Conservation (phyloP, 2,888 invertebrate species). For the Ophion ventricosus region DNA sequence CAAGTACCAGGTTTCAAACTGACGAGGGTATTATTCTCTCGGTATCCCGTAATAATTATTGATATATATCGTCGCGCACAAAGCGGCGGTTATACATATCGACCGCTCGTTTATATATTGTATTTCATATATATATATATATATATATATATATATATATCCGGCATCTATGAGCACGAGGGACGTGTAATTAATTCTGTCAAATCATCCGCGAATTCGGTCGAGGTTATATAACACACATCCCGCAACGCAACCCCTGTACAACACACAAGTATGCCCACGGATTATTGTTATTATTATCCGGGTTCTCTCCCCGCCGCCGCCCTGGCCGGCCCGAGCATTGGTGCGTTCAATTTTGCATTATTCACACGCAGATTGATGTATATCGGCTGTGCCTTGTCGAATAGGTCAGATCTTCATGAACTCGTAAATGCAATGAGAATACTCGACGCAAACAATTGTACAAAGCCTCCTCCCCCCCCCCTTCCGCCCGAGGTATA, state of each 20-base stretch:
- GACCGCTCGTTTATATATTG: background rate
- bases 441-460: background rate
- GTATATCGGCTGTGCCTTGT: background rate
- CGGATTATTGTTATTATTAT: conserved; percentile 8
- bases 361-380: conserved; percentile 12
- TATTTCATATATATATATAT: background rate
- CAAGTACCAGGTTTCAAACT: background rate
- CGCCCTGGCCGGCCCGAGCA: background rate
- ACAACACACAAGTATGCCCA: background rate
- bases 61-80: conserved; percentile 2
- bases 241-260: background rate
- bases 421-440: conserved; percentile 3
- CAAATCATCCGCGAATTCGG: conserved; percentile 57
- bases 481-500: background rate
- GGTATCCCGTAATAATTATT: conserved; percentile 26
- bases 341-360: conserved; percentile 1
- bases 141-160: background rate
- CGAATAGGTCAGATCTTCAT: background rate
- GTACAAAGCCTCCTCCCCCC: background rate
- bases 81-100: conserved; percentile 1
- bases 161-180: conserved; percentile 5
- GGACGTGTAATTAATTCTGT: conserved; percentile 55
- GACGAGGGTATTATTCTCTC: background rate
- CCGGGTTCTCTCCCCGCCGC: background rate
- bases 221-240: conserved; percentile 1